Evolutionary conservation across 2,113 vertebrate species (phyloP).

Genomic region (Ciconia stormi): DNA sequence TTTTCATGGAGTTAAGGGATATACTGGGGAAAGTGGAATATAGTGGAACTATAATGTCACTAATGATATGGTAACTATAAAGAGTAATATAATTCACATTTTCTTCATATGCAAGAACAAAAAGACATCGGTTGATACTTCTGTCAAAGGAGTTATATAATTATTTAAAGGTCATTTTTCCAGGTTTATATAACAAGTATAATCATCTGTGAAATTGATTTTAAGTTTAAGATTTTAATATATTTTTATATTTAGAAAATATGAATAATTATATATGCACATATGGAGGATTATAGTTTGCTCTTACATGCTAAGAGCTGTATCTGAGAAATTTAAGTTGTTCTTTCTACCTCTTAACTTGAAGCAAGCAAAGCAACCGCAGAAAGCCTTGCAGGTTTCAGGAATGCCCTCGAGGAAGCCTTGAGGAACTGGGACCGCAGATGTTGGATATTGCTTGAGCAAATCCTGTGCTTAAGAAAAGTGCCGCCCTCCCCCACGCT

Average conservation of each 20-base stretch:
- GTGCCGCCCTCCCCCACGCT: too few relatives aligned
- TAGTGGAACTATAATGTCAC: background rate
- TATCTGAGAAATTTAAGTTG: background rate
- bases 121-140: constrained; percentile 36
- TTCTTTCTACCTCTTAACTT: background rate
- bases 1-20: background rate
- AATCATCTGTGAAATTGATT: background rate
- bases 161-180: constrained; percentile 59
- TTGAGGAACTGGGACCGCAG: background rate
- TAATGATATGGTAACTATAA: background rate
- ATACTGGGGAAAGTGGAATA: background rate
- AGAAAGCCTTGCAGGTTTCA: background rate
- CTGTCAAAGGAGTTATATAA: constrained; percentile 57
- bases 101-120: background rate
- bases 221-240: background rate
- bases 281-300: background rate
- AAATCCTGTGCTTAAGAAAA: background rate
- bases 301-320: background rate
- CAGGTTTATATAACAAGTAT: background rate
- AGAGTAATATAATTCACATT: background rate
- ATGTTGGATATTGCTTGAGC: background rate
- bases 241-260: background rate
- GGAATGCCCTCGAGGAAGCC: background rate
- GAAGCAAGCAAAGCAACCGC: background rate
- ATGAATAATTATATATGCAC: background rate